Evolutionary conservation across 2,888 invertebrate genomes (phyloP).

Genomic region (Blera fallax): DNA sequence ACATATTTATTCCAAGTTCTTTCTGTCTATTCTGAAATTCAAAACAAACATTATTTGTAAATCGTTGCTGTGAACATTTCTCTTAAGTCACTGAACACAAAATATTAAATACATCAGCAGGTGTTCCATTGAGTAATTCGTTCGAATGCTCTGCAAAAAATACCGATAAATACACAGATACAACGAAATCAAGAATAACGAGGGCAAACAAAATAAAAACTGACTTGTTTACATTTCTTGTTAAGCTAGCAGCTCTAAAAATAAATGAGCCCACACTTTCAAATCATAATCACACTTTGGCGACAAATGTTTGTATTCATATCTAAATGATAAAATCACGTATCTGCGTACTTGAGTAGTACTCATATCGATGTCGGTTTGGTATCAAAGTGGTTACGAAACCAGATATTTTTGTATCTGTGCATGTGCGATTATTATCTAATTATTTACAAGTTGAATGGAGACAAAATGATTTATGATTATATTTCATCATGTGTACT

Average conservation of each 20-base stretch:
- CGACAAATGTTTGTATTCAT: too few relatives aligned
- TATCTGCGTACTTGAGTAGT: too few relatives aligned
- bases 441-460: too few relatives aligned
- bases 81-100: background rate
- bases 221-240: background rate
- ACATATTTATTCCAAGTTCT: background rate
- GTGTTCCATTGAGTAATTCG: background rate
- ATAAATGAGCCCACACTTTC: background rate
- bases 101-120: background rate
- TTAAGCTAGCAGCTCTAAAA: background rate
- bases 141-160: background rate
- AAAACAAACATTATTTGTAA: background rate
- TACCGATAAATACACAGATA: background rate
- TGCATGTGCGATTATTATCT: too few relatives aligned
- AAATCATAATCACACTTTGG: too few relatives aligned
- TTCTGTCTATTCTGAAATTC: background rate
- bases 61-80: background rate
- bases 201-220: background rate
- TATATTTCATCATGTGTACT: too few relatives aligned
- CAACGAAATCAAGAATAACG: background rate
- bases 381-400: too few relatives aligned
- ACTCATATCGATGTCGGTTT: background rate
- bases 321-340: background rate
- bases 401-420: too few relatives aligned
- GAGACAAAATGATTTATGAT: too few relatives aligned